phyloP scores from a whole-genome alignment of 2,888 invertebrate genomes.

The Caenorhabditis zanzibari region DNA sequence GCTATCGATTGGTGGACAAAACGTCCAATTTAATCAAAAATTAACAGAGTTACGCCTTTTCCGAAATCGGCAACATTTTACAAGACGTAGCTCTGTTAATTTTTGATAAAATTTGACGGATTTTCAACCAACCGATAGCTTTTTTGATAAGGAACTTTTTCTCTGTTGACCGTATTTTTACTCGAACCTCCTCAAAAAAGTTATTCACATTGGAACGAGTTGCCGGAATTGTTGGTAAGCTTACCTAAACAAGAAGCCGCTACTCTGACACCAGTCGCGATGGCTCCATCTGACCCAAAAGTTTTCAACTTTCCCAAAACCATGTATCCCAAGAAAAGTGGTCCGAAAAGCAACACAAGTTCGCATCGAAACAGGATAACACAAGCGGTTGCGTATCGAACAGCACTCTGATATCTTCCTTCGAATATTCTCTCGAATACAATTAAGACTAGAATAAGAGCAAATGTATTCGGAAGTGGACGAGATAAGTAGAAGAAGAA shows the following conservation, averaged over 20 bases:
- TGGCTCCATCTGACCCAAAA: constrained; percentile 81
- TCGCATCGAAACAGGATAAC: constrained; percentile 87
- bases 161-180: too few species aligned
- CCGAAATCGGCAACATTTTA: too few species aligned
- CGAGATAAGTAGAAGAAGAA: constrained; percentile 97
- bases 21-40: too few species aligned
- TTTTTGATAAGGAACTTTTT: too few species aligned
- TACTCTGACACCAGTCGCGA: constrained; percentile 84
- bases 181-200: too few species aligned
- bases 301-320: constrained; percentile 88
- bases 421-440: constrained; percentile 92
- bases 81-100: too few species aligned
- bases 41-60: too few species aligned
- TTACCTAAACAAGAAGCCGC: constrained; percentile 86
- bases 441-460: constrained; percentile 91
- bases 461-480: constrained; percentile 96
- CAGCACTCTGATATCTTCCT: constrained; percentile 87
- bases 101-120: too few species aligned
- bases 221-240: constrained; percentile 77
- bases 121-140: too few species aligned
- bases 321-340: constrained; percentile 91
- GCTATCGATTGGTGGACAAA: too few species aligned
- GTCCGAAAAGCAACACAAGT: constrained; percentile 89
- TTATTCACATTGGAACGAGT: too few species aligned
- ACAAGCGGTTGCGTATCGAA: constrained; percentile 85